Base-by-base conservation (phyloP, 1,140 invertebrate genomes). In the Manduca sexta region DNA sequence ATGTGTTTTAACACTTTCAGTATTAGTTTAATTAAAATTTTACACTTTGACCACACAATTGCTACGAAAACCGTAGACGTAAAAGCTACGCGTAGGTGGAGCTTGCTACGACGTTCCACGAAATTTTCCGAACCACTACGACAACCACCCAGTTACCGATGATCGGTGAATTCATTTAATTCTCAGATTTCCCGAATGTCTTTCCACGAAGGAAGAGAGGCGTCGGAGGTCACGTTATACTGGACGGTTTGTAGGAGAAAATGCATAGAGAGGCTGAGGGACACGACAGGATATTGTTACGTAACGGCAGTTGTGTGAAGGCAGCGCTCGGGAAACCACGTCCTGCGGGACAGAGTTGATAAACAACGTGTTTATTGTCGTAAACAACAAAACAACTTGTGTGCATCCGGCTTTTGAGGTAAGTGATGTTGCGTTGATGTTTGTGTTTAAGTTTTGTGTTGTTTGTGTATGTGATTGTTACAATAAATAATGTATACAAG, bases 351-450 rank as follows among this genome's bases (percentile, higher is more conserved):
- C 72, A 69, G 63, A 80, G 26, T 14, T 30, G 31, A 34, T 75
- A 84, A 83, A 81, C 76, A 79, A 73, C 76, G 72, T 83, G 68
- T 78, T 74, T 74, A 65, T 44, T 55, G 51, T 61, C 77, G 79
- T 84, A 78, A 79, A 84, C 76, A 81, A 74, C 56, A 21, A 15
- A 49, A 50, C 26, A 12, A 51, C 38, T 16, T 50, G 49, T 52
- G 39, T 26, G 4, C 4, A 5, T 3, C 21, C 21, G 21, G 21
- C 21, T 26, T 26, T 26, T 26, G 21, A 26, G 21, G 21, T 26
- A 26, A 26, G 21, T 26, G 4, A n/a, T n/a, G n/a, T n/a, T n/a
- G n/a, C n/a, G n/a, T n/a, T n/a, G n/a, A n/a, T n/a, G n/a, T n/a
- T n/a, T n/a, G n/a, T n/a, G n/a, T n/a, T n/a, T n/a, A n/a, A 0